Conservation (phyloP, 2,113 vertebrate species). For the Burhinus oedicnemus region DNA sequence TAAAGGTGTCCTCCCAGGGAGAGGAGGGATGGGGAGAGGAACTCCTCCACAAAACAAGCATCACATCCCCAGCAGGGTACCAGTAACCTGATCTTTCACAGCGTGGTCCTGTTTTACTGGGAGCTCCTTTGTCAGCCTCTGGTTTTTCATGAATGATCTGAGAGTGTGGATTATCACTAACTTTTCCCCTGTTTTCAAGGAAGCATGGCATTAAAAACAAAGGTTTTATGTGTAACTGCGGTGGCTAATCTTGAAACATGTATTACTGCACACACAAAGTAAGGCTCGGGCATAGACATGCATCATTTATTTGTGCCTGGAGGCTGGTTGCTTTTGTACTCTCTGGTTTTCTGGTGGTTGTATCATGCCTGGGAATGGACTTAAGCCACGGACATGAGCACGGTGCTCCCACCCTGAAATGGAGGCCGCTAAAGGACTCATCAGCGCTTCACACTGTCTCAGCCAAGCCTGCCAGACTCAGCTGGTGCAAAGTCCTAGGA, state of each 20-base stretch:
- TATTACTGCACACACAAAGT: neutral
- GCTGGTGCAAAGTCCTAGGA: constrained; percentile 12
- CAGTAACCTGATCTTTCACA: neutral
- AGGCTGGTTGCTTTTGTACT: neutral
- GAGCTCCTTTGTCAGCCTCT: neutral
- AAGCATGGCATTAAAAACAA: neutral
- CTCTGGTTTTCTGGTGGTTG: neutral
- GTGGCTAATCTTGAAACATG: neutral
- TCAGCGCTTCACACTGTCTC: neutral
- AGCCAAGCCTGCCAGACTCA: neutral
- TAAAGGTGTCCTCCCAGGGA: neutral
- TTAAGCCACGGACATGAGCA: neutral
- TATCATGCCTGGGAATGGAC: neutral
- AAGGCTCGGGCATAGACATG: neutral
- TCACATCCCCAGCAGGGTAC: neutral
- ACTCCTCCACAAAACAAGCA: neutral
- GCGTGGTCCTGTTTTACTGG: neutral
- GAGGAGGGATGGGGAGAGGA: neutral
- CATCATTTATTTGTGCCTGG: constrained; percentile 1
- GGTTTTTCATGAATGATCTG: neutral
- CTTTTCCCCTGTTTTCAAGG: neutral
- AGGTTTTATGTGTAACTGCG: neutral
- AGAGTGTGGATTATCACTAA: neutral
- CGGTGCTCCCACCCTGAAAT: neutral
- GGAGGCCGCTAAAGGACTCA: neutral